Evolutionary conservation across 2,113 vertebrate genomes (phyloP).

Genomic region (Oncorhynchus clarkii): DNA sequence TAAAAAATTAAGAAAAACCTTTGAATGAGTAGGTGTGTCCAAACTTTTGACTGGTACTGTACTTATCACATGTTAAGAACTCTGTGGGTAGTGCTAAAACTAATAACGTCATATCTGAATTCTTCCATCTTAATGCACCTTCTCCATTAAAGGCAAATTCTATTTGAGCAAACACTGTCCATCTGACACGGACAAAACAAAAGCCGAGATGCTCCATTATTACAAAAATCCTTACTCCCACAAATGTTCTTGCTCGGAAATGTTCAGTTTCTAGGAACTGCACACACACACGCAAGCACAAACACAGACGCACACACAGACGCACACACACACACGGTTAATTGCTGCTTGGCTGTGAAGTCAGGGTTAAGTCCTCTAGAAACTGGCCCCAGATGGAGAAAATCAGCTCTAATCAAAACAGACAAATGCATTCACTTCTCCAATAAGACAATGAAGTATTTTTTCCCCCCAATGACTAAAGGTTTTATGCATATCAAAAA

Average conservation of each 20-base stretch:
- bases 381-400: conserved; percentile 95
- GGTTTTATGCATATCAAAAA: too few species aligned
- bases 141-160: conserved; percentile 98
- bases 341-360: conserved; percentile 80
- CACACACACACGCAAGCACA: conserved; percentile 41
- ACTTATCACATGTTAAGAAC: too few species aligned
- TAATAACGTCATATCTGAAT: too few species aligned
- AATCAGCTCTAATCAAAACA: conserved; percentile 90
- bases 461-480: too few species aligned
- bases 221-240: conserved; percentile 92
- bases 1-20: too few species aligned
- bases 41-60: too few species aligned
- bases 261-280: conserved; percentile 90
- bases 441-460: conserved; percentile 33
- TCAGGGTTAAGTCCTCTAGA: conserved; percentile 86
- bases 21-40: too few species aligned
- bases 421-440: conserved; percentile 65
- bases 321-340: neutral
- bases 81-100: too few species aligned
- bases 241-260: conserved; percentile 97
- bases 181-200: conserved; percentile 98
- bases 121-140: too few species aligned
- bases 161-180: conserved; percentile 98
- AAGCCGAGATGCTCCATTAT: conserved; percentile 94
- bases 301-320: too few species aligned